A percentile compares a stretch with the other conserved stretches of the same genome.
Conservation (phyloP, 1,140 invertebrate genomes). For the Nephila pilipes region DNA sequence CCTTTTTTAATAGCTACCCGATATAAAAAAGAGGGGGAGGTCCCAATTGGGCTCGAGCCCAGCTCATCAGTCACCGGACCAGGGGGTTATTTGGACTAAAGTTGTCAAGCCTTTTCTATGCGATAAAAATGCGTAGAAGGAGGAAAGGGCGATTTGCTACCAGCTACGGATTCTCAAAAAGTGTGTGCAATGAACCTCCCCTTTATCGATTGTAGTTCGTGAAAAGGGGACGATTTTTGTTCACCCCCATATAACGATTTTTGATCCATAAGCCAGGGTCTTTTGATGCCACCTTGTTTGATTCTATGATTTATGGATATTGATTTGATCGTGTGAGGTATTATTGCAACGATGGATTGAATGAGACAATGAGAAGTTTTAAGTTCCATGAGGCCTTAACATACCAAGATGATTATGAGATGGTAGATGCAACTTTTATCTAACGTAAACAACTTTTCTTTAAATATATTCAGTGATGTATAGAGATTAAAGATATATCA, state of each 20-base stretch:
- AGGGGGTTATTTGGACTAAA: constrained; percentile 66
- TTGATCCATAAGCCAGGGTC: constrained; percentile 17
- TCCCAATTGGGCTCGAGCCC: constrained; percentile 12
- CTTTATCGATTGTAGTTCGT: constrained; percentile 4
- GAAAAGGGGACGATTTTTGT: neutral
- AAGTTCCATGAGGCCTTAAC: neutral
- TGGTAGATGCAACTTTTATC: neutral
- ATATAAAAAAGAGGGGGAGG: constrained; percentile 34
- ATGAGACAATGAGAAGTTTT: neutral
- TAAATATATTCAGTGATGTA: neutral
- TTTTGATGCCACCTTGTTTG: neutral
- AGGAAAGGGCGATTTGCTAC: constrained; percentile 44
- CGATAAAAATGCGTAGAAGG: constrained; percentile 25
- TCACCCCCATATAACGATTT: neutral
- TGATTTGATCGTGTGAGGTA: constrained; percentile 5
- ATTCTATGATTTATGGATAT: constrained; percentile 44
- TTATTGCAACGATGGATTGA: neutral
- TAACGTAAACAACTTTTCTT: neutral
- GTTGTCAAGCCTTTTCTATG: constrained; percentile 60
- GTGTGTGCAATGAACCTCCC: neutral
- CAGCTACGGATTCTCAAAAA: constrained; percentile 11
- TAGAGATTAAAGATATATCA: too few species aligned
- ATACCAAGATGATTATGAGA: neutral
- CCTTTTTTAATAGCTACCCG: neutral
- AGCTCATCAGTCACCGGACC: constrained; percentile 53